These are phyloP conservation scores for Trinorchestia longiramus DNA, from an alignment of 1,140 invertebrate genomes.

Conservation along the genomic window DNA sequence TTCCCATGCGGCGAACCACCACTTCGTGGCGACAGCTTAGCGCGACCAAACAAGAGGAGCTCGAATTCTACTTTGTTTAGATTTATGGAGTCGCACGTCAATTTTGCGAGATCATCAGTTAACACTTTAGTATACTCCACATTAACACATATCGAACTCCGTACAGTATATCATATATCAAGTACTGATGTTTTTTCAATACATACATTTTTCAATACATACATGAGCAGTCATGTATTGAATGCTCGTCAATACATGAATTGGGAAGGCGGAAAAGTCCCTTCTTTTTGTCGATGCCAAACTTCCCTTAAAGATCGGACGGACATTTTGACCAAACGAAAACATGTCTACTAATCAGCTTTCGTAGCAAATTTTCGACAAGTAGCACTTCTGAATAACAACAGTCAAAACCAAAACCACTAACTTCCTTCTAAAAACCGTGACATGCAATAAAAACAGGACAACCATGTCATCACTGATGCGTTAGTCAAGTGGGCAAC, in stretches of 20 bases:
- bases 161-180: neutral
- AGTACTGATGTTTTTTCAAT: too few species aligned
- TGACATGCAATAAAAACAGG: neutral
- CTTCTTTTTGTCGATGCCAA: too few species aligned
- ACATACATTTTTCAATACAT: too few species aligned
- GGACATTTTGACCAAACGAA: too few species aligned
- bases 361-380: neutral
- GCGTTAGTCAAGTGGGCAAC: neutral
- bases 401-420: neutral
- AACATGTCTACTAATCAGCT: too few species aligned
- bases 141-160: neutral
- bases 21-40: neutral
- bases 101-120: neutral
- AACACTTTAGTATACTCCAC: neutral
- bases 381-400: neutral
- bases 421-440: neutral
- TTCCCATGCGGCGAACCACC: neutral
- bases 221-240: too few species aligned
- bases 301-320: too few species aligned
- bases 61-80: neutral
- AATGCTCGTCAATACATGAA: too few species aligned
- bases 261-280: too few species aligned
- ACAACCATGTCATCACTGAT: neutral
- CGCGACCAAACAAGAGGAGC: neutral
- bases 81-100: neutral